phyloP scores from a whole-genome alignment of 2,797 vertebrate genomes.

The Anniella stebbinsi region DNA sequence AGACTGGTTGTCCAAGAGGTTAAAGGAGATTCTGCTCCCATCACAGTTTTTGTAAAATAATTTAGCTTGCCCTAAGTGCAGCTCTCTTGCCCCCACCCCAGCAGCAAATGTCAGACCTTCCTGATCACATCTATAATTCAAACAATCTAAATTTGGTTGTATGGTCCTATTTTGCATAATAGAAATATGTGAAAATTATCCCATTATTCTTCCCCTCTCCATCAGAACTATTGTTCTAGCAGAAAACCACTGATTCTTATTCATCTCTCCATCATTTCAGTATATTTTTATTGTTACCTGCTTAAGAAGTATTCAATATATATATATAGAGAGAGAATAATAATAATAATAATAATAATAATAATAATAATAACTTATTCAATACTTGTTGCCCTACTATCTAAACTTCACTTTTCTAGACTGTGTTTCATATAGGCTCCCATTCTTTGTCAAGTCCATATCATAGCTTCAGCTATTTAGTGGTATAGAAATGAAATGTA shows the following conservation, averaged over 20 bases:
- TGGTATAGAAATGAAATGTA: no score
- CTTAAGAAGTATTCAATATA: neutral
- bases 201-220: neutral
- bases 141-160: constrained; percentile 1
- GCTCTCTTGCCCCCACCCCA: constrained; percentile 12
- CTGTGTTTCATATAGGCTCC: neutral
- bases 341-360: neutral
- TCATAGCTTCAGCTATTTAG: neutral
- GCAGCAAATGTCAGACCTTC: neutral
- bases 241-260: constrained; percentile 15
- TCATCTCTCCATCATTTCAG: fast-evolving
- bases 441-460: neutral
- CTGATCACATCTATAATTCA: neutral
- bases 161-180: neutral
- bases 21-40: neutral
- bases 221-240: neutral
- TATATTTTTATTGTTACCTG: neutral
- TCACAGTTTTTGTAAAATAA: neutral
- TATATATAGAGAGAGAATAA: no score
- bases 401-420: neutral
- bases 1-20: neutral
- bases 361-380: neutral
- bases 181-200: neutral
- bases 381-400: neutral
- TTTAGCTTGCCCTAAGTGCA: fast-evolving